These are phyloP conservation scores for Ectobius pallidus DNA, from an alignment of 2,888 invertebrate species.

Conservation along the genomic window DNA sequence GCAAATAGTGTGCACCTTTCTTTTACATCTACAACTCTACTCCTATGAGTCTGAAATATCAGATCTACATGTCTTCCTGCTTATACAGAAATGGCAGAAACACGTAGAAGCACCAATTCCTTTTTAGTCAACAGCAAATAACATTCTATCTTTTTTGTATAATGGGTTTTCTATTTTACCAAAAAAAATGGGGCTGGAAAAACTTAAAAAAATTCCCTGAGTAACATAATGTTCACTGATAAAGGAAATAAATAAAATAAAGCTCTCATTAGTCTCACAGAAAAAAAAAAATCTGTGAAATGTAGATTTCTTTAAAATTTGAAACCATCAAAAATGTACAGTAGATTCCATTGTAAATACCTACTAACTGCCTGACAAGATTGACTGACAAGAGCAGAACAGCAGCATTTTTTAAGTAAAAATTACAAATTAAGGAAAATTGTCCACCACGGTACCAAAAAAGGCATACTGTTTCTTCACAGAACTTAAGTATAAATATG, in stretches of 20 bases:
- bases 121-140: neutral
- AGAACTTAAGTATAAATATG: too few species aligned
- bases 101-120: neutral
- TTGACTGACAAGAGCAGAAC: too few species aligned
- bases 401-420: too few species aligned
- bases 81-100: neutral
- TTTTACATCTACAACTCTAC: neutral
- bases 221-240: conserved; percentile 21
- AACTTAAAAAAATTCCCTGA: conserved; percentile 18
- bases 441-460: too few species aligned
- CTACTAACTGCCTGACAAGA: too few species aligned
- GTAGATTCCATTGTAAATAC: too few species aligned
- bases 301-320: conserved; percentile 1
- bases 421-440: too few species aligned
- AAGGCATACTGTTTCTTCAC: too few species aligned
- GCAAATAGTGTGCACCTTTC: too few species aligned
- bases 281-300: neutral
- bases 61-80: neutral
- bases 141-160: neutral
- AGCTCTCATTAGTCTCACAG: neutral
- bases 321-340: neutral
- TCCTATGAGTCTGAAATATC: neutral
- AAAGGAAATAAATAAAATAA: neutral
- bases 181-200: neutral
- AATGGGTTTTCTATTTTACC: neutral